A percentile compares a stretch with the other conserved stretches of the same genome.
These are phyloP conservation scores for Struthidea cinerea DNA, from an alignment of 2,113 vertebrate genomes.

Conservation along the genomic window DNA sequence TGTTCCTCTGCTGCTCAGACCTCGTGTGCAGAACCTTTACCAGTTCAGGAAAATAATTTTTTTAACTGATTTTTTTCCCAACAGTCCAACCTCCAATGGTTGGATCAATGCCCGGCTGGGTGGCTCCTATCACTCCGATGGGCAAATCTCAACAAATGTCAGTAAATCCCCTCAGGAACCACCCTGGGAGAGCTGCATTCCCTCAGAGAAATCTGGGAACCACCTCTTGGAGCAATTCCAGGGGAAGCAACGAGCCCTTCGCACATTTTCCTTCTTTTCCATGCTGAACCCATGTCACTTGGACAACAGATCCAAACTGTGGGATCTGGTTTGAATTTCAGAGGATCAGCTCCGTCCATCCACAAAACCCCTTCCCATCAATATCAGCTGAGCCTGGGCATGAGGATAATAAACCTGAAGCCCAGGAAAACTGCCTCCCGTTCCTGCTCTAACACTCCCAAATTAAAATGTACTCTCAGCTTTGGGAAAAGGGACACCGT, in stretches of 20 bases:
- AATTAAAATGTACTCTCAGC: background rate
- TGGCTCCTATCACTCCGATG: rapidly evolving
- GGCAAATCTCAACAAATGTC: background rate
- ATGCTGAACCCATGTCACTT: rapidly evolving
- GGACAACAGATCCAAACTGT: background rate
- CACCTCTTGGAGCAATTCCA: too few relatives aligned
- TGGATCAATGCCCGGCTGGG: background rate
- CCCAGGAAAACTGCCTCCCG: background rate
- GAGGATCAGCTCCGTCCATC: background rate
- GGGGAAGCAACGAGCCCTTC: rapidly evolving
- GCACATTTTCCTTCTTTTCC: background rate
- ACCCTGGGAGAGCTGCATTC: rapidly evolving
- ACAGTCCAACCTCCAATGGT: background rate
- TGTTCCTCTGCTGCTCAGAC: background rate
- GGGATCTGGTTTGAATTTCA: rapidly evolving
- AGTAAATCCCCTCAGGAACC: background rate
- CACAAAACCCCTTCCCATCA: background rate
- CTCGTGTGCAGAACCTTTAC: background rate
- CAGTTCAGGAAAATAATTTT: rapidly evolving
- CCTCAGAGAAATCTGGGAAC: background rate
- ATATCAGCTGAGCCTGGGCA: background rate
- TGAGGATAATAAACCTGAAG: background rate
- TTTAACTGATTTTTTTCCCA: background rate
- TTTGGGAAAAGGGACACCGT: background rate
- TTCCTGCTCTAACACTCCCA: background rate